phyloP scores from a whole-genome alignment of 2,888 invertebrate genomes.

The Drosophila prostipennis region DNA sequence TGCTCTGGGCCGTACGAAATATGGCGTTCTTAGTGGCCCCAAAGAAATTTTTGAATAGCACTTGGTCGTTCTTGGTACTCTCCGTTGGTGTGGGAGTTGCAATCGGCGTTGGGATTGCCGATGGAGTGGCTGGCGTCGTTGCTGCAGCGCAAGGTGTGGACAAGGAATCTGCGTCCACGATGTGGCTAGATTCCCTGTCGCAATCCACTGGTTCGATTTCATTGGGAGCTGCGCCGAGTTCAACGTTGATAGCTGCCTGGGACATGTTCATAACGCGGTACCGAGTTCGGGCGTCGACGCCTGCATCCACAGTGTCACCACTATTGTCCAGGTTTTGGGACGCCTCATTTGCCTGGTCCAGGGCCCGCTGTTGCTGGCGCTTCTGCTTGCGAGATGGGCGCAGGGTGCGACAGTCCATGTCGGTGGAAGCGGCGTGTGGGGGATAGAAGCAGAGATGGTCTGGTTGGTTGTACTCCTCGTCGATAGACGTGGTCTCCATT shows the following conservation, averaged over 20 bases:
- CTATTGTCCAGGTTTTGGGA: constrained; percentile 48
- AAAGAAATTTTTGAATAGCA: constrained; percentile 84
- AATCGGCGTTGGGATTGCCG: constrained; percentile 53
- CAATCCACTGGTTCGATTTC: constrained; percentile 54
- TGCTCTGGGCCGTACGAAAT: constrained; percentile 84
- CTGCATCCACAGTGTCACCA: constrained; percentile 2
- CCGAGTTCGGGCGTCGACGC: constrained; percentile 63
- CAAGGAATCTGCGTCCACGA: background rate
- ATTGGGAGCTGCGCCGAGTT: constrained; percentile 54
- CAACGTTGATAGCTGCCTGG: constrained; percentile 72
- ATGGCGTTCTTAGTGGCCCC: constrained; percentile 84
- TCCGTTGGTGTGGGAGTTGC: constrained; percentile 61
- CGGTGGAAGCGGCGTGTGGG: constrained; percentile 68
- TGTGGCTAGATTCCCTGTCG: constrained; percentile 9
- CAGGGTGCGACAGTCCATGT: constrained; percentile 81
- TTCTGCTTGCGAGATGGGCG: constrained; percentile 81
- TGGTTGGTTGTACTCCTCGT: constrained; percentile 83
- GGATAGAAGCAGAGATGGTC: constrained; percentile 83
- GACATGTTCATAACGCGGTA: constrained; percentile 82
- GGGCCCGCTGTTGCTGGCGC: constrained; percentile 56
- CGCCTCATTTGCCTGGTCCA: constrained; percentile 47
- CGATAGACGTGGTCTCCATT: constrained; percentile 84
- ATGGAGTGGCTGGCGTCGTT: constrained; percentile 41
- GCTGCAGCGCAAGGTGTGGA: background rate
- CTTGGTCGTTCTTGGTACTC: constrained; percentile 82